phyloP scores from a whole-genome alignment of 2,888 invertebrate genomes.

The Oasisia sp. region DNA sequence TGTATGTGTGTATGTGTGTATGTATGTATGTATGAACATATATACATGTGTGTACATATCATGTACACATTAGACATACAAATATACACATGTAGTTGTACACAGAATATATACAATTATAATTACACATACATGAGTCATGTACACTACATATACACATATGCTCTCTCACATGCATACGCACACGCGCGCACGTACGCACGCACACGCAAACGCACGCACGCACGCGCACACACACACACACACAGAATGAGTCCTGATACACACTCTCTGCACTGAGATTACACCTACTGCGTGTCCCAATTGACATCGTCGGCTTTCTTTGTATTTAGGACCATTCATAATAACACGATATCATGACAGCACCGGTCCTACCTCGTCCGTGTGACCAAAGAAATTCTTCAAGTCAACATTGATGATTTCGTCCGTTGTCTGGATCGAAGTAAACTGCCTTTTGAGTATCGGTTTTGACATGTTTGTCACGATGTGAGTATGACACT shows the following conservation, averaged over 20 bases:
- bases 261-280: neutral
- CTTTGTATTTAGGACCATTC: neutral
- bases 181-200: constrained; percentile 13
- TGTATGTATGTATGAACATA: neutral
- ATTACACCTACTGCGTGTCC: neutral
- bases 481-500: neutral
- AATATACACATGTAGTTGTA: no score
- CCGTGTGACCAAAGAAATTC: constrained; percentile 59
- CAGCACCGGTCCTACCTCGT: constrained; percentile 50
- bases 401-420: constrained; percentile 51
- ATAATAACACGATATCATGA: neutral
- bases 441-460: neutral
- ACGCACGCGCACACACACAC: neutral
- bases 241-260: no score
- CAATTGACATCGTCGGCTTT: neutral
- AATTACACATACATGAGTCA: no score
- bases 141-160: no score
- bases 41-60: no score
- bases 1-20: constrained; percentile 25
- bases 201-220: neutral
- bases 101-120: no score
- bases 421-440: constrained; percentile 41
- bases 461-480: neutral
- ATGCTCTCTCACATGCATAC: neutral
- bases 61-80: no score